Evolutionary conservation across 2,113 vertebrate genomes (phyloP).

Genomic region (Excalfactoria chinensis): DNA sequence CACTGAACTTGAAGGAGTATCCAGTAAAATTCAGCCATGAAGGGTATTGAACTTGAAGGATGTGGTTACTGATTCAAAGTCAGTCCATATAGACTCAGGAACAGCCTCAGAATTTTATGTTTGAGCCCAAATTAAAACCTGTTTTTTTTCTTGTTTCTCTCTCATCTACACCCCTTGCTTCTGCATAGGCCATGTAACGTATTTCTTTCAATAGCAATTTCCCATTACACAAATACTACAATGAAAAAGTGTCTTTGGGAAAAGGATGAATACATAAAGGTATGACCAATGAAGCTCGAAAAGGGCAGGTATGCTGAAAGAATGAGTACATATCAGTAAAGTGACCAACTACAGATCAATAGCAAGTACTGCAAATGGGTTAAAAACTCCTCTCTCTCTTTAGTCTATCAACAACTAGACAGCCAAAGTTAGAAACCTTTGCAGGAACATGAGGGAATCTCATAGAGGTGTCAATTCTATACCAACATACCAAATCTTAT

Average conservation of each 20-base stretch:
- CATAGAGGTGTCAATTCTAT: not conserved
- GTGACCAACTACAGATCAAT: not conserved
- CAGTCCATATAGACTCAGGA: not conserved
- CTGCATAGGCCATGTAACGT: not conserved
- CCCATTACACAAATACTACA: not conserved
- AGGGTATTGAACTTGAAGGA: not conserved
- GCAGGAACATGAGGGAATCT: not conserved
- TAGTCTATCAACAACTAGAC: no score
- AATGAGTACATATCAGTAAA: not conserved
- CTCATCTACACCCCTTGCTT: not conserved
- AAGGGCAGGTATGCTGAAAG: not conserved
- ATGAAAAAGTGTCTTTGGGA: not conserved
- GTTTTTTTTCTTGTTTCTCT: not conserved
- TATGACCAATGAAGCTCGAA: conserved; percentile 11
- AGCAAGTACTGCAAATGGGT: not conserved
- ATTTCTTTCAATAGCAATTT: not conserved
- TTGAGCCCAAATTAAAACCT: not conserved
- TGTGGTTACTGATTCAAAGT: not conserved
- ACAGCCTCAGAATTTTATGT: not conserved
- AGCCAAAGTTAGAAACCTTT: not conserved
- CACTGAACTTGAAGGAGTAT: not conserved
- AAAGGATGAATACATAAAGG: not conserved
- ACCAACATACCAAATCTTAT: not conserved
- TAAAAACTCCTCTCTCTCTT: not conserved
- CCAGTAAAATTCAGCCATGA: not conserved